Conservation (phyloP, 2,797 vertebrate genomes). For the Rallus crepitans region DNA sequence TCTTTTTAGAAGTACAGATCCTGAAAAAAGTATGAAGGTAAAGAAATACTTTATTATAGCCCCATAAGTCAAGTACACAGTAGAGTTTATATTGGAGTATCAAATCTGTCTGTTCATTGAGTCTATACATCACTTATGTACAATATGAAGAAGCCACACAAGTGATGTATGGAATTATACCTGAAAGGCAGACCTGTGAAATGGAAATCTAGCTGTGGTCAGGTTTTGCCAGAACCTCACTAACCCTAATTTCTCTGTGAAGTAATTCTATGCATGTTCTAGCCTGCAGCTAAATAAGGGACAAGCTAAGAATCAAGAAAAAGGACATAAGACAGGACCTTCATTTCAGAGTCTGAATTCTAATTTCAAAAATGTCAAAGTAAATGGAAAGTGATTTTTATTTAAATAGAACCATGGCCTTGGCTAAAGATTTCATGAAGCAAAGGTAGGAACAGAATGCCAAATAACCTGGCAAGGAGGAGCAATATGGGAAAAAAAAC, state of each 20-base stretch:
- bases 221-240: background rate
- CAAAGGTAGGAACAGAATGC: background rate
- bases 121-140: background rate
- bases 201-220: background rate
- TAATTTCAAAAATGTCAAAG: constrained; percentile 58
- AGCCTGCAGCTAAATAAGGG: constrained; percentile 11
- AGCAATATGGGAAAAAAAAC: background rate
- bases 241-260: constrained; percentile 26
- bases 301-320: constrained; percentile 28
- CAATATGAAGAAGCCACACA: background rate
- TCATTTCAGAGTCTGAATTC: constrained; percentile 42
- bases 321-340: constrained; percentile 15
- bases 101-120: background rate
- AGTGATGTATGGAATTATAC: background rate
- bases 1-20: background rate
- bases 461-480: background rate
- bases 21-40: background rate
- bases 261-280: background rate
- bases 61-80: background rate
- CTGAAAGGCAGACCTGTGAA: constrained; percentile 20
- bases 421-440: background rate
- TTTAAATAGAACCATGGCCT: constrained; percentile 30
- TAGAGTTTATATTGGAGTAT: background rate
- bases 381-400: constrained; percentile 48
- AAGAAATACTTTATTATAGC: background rate